Percentiles rank a stretch among this genome's conserved stretches.
Evolutionary conservation across 2,888 invertebrate species (phyloP).

Genomic region (Leptinotarsa juncta): DNA sequence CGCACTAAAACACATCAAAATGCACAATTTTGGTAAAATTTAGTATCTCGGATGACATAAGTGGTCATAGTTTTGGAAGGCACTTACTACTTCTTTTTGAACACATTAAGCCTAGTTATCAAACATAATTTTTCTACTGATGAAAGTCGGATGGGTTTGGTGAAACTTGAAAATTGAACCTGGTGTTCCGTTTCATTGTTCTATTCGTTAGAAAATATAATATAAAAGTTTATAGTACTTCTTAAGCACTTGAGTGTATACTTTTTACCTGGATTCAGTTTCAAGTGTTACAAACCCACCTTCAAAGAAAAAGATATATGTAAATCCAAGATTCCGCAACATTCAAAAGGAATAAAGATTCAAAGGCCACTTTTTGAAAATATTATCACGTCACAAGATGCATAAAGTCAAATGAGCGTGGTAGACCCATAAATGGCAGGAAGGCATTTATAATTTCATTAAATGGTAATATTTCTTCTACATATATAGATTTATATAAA

Average conservation of each 20-base stretch:
- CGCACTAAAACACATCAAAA: slow-evolving; percentile 68
- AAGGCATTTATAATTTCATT: slow-evolving; percentile 71
- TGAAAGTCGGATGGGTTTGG: not conserved
- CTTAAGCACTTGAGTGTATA: not conserved
- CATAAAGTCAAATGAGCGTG: slow-evolving; percentile 64
- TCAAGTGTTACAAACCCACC: not conserved
- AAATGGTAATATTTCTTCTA: slow-evolving; percentile 65
- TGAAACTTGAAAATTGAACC: slow-evolving; percentile 11
- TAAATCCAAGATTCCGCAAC: slow-evolving; percentile 55
- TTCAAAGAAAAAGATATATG: slow-evolving; percentile 34
- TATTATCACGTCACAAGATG: slow-evolving; percentile 64
- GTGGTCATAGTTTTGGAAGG: slow-evolving; percentile 81
- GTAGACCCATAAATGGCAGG: slow-evolving; percentile 74
- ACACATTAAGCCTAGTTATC: slow-evolving; percentile 79
- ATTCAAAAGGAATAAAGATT: slow-evolving; percentile 57
- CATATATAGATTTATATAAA: slow-evolving; percentile 67
- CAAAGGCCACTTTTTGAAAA: slow-evolving; percentile 67
- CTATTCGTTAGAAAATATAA: not conserved
- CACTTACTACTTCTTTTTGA: slow-evolving; percentile 85
- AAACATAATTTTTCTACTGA: slow-evolving; percentile 52
- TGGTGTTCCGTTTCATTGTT: too few species aligned
- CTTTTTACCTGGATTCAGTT: not conserved
- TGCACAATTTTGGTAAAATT: slow-evolving; percentile 63
- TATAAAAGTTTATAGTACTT: slow-evolving; percentile 3
- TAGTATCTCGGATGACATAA: slow-evolving; percentile 65